Evolutionary conservation across 2,888 invertebrate genomes (phyloP).

Genomic region (Vesta saturnalis): DNA sequence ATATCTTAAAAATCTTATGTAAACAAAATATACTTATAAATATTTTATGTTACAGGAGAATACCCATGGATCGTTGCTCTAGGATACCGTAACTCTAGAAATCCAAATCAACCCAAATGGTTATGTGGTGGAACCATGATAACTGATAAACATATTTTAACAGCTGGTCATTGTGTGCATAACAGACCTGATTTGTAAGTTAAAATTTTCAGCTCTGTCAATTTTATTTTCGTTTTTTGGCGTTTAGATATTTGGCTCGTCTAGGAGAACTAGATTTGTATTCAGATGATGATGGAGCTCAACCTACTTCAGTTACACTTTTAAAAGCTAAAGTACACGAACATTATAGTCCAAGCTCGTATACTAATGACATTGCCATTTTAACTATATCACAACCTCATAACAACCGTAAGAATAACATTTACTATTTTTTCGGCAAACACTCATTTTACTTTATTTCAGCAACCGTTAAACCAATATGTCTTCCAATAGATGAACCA

Average conservation of each 20-base stretch:
- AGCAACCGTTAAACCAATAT: slow-evolving; percentile 78
- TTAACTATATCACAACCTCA: slow-evolving; percentile 70
- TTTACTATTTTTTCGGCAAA: slow-evolving; percentile 4
- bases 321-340: slow-evolving; percentile 73
- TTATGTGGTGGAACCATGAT: slow-evolving; percentile 77
- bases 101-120: slow-evolving; percentile 61
- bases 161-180: slow-evolving; percentile 81
- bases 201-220: no score
- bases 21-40: neutral
- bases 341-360: slow-evolving; percentile 65
- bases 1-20: no score
- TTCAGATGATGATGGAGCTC: slow-evolving; percentile 70
- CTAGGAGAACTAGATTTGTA: slow-evolving; percentile 82
- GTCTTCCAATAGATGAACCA: slow-evolving; percentile 71
- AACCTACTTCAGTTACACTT: slow-evolving; percentile 71
- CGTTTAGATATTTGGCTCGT: slow-evolving; percentile 73
- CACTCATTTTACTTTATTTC: slow-evolving; percentile 49
- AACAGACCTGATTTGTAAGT: slow-evolving; percentile 70
- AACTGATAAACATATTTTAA: slow-evolving; percentile 75
- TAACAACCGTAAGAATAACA: slow-evolving; percentile 45
- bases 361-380: slow-evolving; percentile 82
- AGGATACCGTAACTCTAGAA: slow-evolving; percentile 69
- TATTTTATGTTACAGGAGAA: slow-evolving; percentile 64
- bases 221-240: no score
- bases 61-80: slow-evolving; percentile 85